A percentile compares a stretch with the other conserved stretches of the same genome.
These are phyloP conservation scores for Anomalospiza imberbis DNA, from an alignment of 2,797 vertebrate genomes.

Conservation along the genomic window DNA sequence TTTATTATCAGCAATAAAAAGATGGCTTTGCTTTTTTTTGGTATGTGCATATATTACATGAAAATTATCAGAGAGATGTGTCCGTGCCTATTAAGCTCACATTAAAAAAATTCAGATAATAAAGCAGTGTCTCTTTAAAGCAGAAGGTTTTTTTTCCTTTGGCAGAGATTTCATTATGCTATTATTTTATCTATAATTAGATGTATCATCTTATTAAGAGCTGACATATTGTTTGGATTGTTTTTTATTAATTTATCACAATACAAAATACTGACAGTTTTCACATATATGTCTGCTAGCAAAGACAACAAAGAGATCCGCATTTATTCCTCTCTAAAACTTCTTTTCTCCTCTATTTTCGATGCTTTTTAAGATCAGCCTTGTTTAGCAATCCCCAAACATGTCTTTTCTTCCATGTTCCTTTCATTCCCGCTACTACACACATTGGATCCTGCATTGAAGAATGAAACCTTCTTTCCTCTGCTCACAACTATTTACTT, in stretches of 20 bases:
- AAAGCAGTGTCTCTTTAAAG: neutral
- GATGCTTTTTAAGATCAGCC: neutral
- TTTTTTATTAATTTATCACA: neutral
- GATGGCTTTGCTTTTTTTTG: neutral
- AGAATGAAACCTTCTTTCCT: neutral
- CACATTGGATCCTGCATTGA: neutral
- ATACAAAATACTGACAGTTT: neutral
- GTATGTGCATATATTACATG: neutral
- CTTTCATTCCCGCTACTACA: neutral
- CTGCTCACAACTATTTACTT: neutral
- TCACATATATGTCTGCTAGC: neutral
- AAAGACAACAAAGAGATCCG: neutral
- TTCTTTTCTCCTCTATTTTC: neutral
- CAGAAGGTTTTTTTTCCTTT: neutral
- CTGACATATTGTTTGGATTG: neutral
- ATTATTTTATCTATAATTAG: neutral
- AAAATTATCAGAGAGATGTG: neutral
- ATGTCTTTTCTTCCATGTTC: neutral
- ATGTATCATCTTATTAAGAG: neutral
- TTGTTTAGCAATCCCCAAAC: neutral
- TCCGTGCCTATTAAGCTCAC: neutral
- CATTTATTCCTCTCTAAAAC: neutral
- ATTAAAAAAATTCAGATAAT: neutral
- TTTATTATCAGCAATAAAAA: neutral
- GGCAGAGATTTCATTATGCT: neutral